phyloP scores from a whole-genome alignment of 2,888 invertebrate genomes.

The Vesta saturnalis region DNA sequence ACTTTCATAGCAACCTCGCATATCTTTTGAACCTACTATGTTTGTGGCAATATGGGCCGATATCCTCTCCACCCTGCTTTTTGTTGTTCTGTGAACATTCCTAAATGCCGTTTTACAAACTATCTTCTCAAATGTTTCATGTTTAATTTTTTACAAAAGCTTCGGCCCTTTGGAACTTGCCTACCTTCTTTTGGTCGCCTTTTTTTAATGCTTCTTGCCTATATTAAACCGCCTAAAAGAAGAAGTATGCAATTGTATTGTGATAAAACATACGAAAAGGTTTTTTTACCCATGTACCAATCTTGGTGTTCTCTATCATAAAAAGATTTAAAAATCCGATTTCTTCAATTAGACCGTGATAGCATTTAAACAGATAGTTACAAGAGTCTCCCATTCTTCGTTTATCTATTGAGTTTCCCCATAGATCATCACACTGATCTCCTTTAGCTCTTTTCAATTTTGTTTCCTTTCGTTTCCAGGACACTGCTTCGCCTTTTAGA shows the following conservation, averaged over 20 bases:
- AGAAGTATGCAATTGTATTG: background rate
- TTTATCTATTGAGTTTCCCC: no score
- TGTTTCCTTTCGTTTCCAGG: no score
- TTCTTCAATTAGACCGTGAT: no score
- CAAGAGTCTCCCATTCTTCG: no score
- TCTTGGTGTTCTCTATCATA: no score
- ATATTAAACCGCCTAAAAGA: background rate
- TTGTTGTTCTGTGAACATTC: background rate
- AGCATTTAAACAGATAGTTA: no score
- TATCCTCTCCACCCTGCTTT: conserved; percentile 5
- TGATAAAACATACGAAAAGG: background rate
- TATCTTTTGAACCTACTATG: no score
- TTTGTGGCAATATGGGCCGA: background rate
- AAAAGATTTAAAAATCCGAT: no score
- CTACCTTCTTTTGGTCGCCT: background rate
- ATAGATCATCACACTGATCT: no score
- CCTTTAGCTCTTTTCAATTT: no score
- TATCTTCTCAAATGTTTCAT: background rate
- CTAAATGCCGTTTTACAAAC: background rate
- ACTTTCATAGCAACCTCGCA: background rate
- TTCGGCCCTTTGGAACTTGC: background rate
- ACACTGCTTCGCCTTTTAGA: no score
- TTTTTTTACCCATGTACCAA: no score
- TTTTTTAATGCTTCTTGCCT: background rate
- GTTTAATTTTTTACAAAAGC: background rate